Evolutionary conservation across 2,888 invertebrate species (phyloP), one percentile per base, ranked within the genome.

Genomic region (Agrochola circellaris): DNA sequence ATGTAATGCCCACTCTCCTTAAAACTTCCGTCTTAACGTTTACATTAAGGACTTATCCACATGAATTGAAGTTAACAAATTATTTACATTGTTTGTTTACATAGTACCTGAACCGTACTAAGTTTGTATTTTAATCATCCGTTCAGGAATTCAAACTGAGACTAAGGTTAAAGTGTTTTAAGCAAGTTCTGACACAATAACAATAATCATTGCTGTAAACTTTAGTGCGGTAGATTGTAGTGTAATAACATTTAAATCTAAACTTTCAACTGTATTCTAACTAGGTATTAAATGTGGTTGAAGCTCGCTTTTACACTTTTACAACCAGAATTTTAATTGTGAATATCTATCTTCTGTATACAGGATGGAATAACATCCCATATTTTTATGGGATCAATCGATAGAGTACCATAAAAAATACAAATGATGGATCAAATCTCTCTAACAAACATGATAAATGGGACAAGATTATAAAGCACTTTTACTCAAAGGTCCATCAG

Each of bases 51-150:
- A 73, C 48, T 54, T 42, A 60, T 78, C 58, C 67, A n/a, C 34
- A n/a, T 42, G 4, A 64, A 81, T 48, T 54, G 20, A 75, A 73
- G 34, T 73, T 75, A 26, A 66, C 64, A 64, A 69, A 75, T 79
- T 30, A 67, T 68, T 54, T 42, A 70, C 60, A 75, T 61, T 74
- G 61, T 76, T 72, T 72, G 38, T 71, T 81, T 56, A n/a, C 65
- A 62, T 54, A 34, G 20, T 73, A 75, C 68, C 64, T 81, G 66
- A 75, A 56, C 62, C 70, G 65, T 77, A 54, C 58, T 48, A 54
- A 82, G 70, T 87, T 79, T 62, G 64, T 71, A 75, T 75, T 86
- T 86, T 75, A 84, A 81, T 84, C 72, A 75, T 70, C 72, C 58
- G 48, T 76, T 81, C 73, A 79, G 23, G 61, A 58, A 84, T 84